Conservation (phyloP, 2,113 vertebrate genomes). For the Vulpes ferrilata region DNA sequence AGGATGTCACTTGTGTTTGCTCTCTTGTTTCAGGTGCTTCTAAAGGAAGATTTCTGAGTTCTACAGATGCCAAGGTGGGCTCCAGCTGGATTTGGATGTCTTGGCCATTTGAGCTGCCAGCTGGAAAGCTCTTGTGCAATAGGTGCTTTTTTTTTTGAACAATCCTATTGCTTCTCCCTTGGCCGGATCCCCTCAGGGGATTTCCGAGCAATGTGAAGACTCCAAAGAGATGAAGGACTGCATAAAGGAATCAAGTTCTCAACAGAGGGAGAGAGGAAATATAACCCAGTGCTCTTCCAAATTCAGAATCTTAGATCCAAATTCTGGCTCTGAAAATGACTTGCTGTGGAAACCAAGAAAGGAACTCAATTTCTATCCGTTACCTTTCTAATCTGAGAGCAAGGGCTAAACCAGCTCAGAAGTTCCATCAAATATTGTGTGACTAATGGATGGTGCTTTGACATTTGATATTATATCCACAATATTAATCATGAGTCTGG, state of each 20-base stretch:
- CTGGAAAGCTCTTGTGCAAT: not conserved
- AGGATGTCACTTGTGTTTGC: not conserved
- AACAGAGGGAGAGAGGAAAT: not conserved
- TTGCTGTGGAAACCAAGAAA: conserved; percentile 4
- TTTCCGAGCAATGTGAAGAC: not conserved
- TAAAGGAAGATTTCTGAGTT: not conserved
- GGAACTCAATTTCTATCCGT: not conserved
- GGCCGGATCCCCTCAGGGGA: not conserved
- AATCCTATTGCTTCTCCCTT: not conserved
- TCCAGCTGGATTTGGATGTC: not conserved
- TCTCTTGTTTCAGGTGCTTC: not conserved
- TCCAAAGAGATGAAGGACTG: not conserved
- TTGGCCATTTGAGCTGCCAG: not conserved
- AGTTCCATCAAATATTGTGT: not conserved
- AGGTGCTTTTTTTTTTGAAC: not conserved
- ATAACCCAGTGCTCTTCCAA: not conserved
- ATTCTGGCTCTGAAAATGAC: not conserved
- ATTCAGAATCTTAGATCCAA: not conserved
- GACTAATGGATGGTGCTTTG: not conserved
- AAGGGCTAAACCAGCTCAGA: not conserved
- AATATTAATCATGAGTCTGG: not conserved
- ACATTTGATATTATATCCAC: not conserved
- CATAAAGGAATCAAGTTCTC: not conserved
- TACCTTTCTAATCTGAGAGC: not conserved
- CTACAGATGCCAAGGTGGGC: not conserved